Conservation (phyloP, 2,888 invertebrate genomes). For the Spisula subtruncata region DNA sequence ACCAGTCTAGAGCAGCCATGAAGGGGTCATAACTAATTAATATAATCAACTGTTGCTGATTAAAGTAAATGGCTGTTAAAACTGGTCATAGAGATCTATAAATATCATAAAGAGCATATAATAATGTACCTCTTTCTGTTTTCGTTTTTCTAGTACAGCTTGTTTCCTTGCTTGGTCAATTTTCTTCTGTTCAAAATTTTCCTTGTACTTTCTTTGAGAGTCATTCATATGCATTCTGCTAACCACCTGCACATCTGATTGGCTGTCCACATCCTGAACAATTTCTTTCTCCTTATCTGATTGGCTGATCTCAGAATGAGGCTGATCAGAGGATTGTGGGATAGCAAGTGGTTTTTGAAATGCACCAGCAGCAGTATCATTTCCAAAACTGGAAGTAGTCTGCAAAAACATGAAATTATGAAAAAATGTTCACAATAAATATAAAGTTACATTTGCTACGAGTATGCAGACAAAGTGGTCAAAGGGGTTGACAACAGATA, state of each 20-base stretch:
- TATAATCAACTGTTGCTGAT: too few species aligned
- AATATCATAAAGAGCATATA: too few species aligned
- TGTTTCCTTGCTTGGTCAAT: conserved; percentile 79
- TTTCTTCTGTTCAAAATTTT: conserved; percentile 82
- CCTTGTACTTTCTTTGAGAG: conserved; percentile 81
- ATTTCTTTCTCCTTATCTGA: conserved; percentile 38
- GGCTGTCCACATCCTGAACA: conserved; percentile 59
- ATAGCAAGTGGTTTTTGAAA: conserved; percentile 73
- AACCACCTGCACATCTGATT: conserved; percentile 76
- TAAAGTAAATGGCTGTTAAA: too few species aligned
- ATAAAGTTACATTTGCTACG: too few species aligned
- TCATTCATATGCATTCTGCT: conserved; percentile 82
- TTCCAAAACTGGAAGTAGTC: conserved; percentile 65
- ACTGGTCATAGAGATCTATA: too few species aligned
- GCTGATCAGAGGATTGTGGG: conserved; percentile 37
- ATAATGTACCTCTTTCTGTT: conserved; percentile 73
- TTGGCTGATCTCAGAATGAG: conserved; percentile 37
- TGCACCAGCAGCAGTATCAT: conserved; percentile 68
- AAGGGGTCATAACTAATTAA: too few species aligned
- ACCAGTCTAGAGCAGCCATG: too few species aligned
- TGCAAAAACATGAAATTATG: conserved; percentile 19
- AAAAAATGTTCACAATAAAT: too few species aligned
- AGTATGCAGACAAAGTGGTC: too few species aligned
- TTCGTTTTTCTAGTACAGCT: conserved; percentile 78
- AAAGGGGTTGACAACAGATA: too few species aligned